phyloP scores from a whole-genome alignment of 2,888 invertebrate genomes.

The Danaus chrysippus region DNA sequence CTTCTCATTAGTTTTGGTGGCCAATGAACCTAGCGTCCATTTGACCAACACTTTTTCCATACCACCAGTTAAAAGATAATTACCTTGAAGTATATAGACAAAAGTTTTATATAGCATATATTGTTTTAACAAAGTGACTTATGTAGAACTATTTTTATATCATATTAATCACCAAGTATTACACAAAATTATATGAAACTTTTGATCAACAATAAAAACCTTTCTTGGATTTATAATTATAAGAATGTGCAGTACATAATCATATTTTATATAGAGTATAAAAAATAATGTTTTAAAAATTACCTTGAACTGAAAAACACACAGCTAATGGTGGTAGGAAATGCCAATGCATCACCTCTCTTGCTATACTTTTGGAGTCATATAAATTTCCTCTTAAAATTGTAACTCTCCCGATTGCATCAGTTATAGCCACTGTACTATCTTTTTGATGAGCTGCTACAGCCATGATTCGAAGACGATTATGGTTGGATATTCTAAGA shows the following conservation, averaged over 20 bases:
- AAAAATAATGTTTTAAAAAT: neutral
- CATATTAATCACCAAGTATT: neutral
- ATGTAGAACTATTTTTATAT: too few species aligned
- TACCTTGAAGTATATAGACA: slow-evolving; percentile 47
- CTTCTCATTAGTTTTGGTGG: slow-evolving; percentile 56
- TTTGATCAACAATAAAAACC: slow-evolving; percentile 1
- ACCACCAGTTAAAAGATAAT: slow-evolving; percentile 65
- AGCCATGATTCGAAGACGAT: slow-evolving; percentile 53
- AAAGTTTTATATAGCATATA: slow-evolving; percentile 1
- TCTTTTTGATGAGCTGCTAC: slow-evolving; percentile 60
- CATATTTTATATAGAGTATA: neutral
- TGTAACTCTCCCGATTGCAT: slow-evolving; percentile 61
- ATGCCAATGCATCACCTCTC: slow-evolving; percentile 71
- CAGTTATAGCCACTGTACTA: slow-evolving; percentile 57
- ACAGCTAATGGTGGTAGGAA: slow-evolving; percentile 60
- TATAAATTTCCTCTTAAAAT: slow-evolving; percentile 59
- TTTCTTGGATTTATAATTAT: neutral
- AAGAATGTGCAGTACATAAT: neutral
- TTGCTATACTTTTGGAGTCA: slow-evolving; percentile 45
- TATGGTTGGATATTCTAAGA: slow-evolving; percentile 55
- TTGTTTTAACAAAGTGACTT: neutral
- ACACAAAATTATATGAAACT: neutral
- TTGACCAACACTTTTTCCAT: slow-evolving; percentile 71
- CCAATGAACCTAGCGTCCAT: slow-evolving; percentile 62
- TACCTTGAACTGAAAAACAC: slow-evolving; percentile 65